Base-by-base conservation (phyloP, 2,797 vertebrate genomes). In the Petrocephalus sullivani region DNA sequence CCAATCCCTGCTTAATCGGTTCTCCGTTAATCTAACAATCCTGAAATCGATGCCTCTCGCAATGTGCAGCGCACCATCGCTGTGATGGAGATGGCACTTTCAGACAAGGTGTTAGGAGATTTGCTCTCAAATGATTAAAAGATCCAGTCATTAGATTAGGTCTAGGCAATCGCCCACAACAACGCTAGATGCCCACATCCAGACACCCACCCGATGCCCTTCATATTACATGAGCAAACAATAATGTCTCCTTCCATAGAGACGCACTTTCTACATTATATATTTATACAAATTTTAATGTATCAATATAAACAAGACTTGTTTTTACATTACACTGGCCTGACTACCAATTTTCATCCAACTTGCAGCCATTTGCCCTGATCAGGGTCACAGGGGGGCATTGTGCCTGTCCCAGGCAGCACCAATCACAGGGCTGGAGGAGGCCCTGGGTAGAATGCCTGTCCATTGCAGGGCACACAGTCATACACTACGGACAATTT, bases 1-100 rank as follows among this genome's bases (percentile, higher is more conserved):
- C 7, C 8, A 33, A 82, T 88, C 90, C 90, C 86, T 33, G 81
- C 88, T 87, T 89, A 90, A 91, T 93, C 91, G 88, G 90, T 91
- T 89, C 84, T 89, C 71, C 12, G 16, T 88, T 91, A 92, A 93
- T 90, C 89, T 53, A 89, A 92, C 91, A 92, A 91, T 88, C 90
- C 87, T 83, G 89, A 90, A 92, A 89, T 91, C 88, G 92, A 90
- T 90, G 89, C 87, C 88, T 87, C 89, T 88, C 67, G 33, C 89
- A 92, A 90, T 90, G 89, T 89, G 89, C 89, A 67, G 89, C 88
- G 78, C 60, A 56, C 75, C 41, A 83, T 51, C n/a, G 4, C 49
- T 53, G n/a, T 3, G 5, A 51, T 83, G 81, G 2, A 23, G 49
- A 83, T 51, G 33, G 37, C 14, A 46, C 12, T 23, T 49, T 23